Evolutionary conservation across 1,140 invertebrate species (phyloP).

Genomic region (Calephelis virginiensis): DNA sequence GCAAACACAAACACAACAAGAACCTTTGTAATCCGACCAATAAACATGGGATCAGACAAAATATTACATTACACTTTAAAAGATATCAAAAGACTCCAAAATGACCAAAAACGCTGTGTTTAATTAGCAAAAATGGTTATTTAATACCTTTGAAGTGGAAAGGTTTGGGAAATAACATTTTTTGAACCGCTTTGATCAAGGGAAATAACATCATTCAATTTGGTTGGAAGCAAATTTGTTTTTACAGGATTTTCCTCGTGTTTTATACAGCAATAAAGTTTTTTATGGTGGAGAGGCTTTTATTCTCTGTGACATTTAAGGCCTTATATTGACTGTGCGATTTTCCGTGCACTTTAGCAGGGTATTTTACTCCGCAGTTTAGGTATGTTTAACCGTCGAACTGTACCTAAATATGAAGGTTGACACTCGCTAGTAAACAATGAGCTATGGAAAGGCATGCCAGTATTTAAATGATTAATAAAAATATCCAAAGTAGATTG

Average conservation of each 20-base stretch:
- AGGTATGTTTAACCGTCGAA: no score
- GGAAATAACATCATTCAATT: slow-evolving; percentile 18
- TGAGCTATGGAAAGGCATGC: no score
- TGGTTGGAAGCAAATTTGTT: slow-evolving; percentile 10
- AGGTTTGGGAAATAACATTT: slow-evolving; percentile 16
- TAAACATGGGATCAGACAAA: no score
- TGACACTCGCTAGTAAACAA: no score
- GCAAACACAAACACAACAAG: no score
- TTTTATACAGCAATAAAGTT: slow-evolving; percentile 7
- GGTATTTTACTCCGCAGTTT: no score
- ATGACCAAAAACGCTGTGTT: neutral
- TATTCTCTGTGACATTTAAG: slow-evolving; percentile 2
- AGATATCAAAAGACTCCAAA: slow-evolving; percentile 1
- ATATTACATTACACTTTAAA: neutral
- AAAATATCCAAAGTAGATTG: no score
- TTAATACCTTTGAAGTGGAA: slow-evolving; percentile 16
- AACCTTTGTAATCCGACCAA: no score
- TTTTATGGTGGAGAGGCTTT: neutral
- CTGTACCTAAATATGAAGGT: no score
- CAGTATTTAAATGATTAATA: no score
- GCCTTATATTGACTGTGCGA: neutral
- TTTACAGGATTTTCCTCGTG: slow-evolving; percentile 9
- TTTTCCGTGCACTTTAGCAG: neutral
- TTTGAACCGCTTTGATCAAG: slow-evolving; percentile 9
- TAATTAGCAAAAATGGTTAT: slow-evolving; percentile 17